Evolutionary conservation across 2,113 vertebrate genomes (phyloP).

Genomic region (Physeter macrocephalus): DNA sequence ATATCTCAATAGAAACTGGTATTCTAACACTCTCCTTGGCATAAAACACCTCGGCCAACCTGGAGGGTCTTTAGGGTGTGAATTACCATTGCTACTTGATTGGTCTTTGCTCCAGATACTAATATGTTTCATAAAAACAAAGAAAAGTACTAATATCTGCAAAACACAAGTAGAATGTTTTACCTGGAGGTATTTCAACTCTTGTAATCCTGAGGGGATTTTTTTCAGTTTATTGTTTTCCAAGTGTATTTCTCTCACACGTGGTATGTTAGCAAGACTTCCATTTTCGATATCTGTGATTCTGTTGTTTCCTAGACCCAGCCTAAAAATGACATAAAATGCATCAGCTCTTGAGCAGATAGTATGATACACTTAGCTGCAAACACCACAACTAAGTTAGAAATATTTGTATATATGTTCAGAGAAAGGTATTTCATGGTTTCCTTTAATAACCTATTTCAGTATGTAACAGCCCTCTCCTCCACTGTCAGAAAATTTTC

Average conservation of each 20-base stretch:
- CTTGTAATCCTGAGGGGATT: constrained; percentile 88
- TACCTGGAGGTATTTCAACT: constrained; percentile 95
- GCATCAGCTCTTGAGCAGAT: constrained; percentile 6
- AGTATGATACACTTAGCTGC: not conserved
- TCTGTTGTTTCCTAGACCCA: constrained; percentile 93
- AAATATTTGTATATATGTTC: not conserved
- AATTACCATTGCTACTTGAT: not conserved
- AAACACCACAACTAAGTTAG: not conserved
- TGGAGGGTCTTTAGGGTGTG: not conserved
- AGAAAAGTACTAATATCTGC: not conserved
- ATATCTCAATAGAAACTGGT: not conserved
- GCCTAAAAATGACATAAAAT: constrained; percentile 78
- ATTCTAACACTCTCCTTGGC: not conserved
- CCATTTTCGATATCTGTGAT: constrained; percentile 96
- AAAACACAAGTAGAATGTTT: constrained; percentile 18
- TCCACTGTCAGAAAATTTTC: not conserved
- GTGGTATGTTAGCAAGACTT: constrained; percentile 88
- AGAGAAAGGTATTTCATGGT: not conserved
- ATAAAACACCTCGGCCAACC: not conserved
- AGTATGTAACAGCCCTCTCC: not conserved
- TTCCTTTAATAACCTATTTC: not conserved
- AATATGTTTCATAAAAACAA: not conserved
- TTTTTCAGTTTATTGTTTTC: constrained; percentile 94
- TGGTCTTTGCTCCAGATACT: not conserved
- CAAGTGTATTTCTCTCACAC: constrained; percentile 92